Percentiles rank a stretch among this genome's conserved stretches.
These are phyloP conservation scores for Emydura subglobosa DNA, from an alignment of 2,113 vertebrate species.

Conservation along the genomic window DNA sequence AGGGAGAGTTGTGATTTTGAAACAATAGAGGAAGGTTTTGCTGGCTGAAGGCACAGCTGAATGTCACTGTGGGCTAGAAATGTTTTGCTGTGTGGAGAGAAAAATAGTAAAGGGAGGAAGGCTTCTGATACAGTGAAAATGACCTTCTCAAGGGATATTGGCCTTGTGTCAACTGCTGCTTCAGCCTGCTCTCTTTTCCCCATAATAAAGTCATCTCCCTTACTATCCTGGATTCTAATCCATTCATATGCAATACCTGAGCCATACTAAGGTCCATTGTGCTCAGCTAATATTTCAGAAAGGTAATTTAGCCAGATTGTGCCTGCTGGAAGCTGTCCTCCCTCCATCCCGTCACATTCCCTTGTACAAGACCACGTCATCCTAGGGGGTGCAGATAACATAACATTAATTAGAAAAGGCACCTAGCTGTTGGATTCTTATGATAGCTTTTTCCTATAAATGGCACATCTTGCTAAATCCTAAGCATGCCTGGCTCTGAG, in stretches of 20 bases:
- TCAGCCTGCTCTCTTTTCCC: not conserved
- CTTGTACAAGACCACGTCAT: constrained; percentile 29
- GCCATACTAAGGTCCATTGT: rapidly evolving
- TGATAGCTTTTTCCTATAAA: not conserved
- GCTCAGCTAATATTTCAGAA: not conserved
- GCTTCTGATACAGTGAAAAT: constrained; percentile 59
- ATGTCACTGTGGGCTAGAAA: constrained; percentile 21
- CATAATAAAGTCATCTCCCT: constrained; percentile 18
- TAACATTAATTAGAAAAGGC: not conserved
- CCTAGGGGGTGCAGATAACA: constrained; percentile 22
- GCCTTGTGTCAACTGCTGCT: constrained; percentile 43
- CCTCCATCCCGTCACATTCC: not conserved
- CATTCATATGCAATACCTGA: not conserved
- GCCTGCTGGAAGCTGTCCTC: constrained; percentile 27
- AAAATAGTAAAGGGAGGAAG: constrained; percentile 29
- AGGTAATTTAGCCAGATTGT: not conserved
- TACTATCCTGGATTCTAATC: not conserved
- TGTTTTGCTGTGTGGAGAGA: not conserved
- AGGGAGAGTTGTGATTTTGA: not conserved
- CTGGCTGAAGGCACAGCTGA: not conserved
- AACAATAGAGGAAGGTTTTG: constrained; percentile 7
- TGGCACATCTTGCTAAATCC: constrained; percentile 6
- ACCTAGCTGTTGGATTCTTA: constrained; percentile 17
- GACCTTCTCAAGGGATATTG: constrained; percentile 69
- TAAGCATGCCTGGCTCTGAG: constrained; percentile 11